phyloP scores from a whole-genome alignment of 2,888 invertebrate genomes.

The Beris chalybata region DNA sequence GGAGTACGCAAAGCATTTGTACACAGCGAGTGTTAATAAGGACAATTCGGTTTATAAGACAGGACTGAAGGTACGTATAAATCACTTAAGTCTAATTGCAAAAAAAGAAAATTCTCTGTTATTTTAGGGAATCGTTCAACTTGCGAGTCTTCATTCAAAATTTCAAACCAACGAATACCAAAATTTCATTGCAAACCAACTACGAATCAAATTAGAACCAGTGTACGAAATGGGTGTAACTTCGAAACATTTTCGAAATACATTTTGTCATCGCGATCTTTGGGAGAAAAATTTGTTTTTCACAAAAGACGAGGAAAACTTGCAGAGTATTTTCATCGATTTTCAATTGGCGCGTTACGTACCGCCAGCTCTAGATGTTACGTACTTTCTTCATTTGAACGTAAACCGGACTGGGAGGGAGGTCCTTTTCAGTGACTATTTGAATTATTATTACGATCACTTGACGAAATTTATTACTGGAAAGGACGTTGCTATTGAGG shows the following conservation, averaged over 20 bases:
- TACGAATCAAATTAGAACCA: slow-evolving; percentile 1
- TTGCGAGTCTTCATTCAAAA: slow-evolving; percentile 21
- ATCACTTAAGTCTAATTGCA: not conserved
- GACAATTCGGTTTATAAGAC: slow-evolving; percentile 25
- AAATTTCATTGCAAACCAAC: slow-evolving; percentile 6
- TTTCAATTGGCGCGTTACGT: slow-evolving; percentile 64
- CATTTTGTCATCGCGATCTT: slow-evolving; percentile 49
- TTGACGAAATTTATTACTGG: slow-evolving; percentile 44
- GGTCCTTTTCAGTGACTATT: slow-evolving; percentile 48
- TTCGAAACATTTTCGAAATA: slow-evolving; percentile 43
- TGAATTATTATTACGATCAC: slow-evolving; percentile 55
- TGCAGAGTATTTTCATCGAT: slow-evolving; percentile 64
- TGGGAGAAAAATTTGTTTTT: slow-evolving; percentile 50
- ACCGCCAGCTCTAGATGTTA: slow-evolving; percentile 63
- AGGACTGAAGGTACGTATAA: slow-evolving; percentile 32
- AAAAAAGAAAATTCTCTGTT: not conserved
- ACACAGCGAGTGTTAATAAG: slow-evolving; percentile 5
- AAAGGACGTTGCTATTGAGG: slow-evolving; percentile 42
- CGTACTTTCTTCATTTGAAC: slow-evolving; percentile 40
- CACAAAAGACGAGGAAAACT: slow-evolving; percentile 40
- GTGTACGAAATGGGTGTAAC: slow-evolving; percentile 14
- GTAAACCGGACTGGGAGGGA: slow-evolving; percentile 27
- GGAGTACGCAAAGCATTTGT: slow-evolving; percentile 7
- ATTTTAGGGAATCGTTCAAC: slow-evolving; percentile 10
- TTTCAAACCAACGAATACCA: slow-evolving; percentile 15